phyloP scores from a whole-genome alignment of 2,113 vertebrate species.

The Athene noctua region DNA sequence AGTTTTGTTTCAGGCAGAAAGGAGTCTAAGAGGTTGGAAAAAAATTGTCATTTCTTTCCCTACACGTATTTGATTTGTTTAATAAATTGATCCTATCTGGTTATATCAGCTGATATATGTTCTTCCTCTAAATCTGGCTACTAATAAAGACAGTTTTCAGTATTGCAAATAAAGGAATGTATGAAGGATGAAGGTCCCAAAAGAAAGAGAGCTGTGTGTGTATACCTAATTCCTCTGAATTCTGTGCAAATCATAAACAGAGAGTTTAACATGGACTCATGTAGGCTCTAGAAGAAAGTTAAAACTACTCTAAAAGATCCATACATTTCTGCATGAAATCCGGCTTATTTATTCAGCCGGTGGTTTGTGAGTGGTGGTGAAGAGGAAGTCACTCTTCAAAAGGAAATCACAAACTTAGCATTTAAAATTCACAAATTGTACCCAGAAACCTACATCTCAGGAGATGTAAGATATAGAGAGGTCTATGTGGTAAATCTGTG shows the following conservation, averaged over 20 bases:
- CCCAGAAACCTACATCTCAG: neutral
- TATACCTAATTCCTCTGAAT: neutral
- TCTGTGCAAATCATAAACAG: neutral
- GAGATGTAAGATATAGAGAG: neutral
- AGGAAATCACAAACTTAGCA: neutral
- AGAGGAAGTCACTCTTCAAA: neutral
- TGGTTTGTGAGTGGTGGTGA: neutral
- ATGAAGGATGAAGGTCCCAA: neutral
- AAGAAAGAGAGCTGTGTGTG: neutral
- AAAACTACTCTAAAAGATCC: neutral
- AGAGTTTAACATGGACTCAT: neutral
- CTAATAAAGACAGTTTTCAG: neutral
- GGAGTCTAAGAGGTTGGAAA: neutral
- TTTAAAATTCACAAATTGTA: neutral
- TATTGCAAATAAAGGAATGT: neutral
- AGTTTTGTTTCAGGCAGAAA: neutral
- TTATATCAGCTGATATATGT: neutral
- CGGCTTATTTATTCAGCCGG: neutral
- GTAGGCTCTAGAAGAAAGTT: neutral
- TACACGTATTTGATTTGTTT: rapidly evolving
- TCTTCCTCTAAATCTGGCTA: neutral
- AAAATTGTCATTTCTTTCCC: neutral
- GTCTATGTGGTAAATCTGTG: neutral
- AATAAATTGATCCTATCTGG: neutral
- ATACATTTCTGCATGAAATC: neutral